Conservation (phyloP, 1,140 invertebrate genomes). For the Scaptomyza montana region DNA sequence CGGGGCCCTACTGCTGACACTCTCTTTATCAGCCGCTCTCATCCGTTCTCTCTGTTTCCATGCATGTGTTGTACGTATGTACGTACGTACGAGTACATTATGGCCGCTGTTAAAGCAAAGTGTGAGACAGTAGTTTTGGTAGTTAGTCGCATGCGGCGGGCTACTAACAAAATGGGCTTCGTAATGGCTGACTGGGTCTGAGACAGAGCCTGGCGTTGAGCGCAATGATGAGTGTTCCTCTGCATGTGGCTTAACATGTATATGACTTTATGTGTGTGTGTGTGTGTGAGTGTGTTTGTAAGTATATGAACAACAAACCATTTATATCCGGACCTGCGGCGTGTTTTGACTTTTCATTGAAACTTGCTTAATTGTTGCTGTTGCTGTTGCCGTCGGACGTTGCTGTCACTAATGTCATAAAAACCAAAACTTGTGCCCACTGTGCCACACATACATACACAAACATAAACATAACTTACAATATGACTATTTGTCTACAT, state of each 20-base stretch:
- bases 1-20: slow-evolving; percentile 47
- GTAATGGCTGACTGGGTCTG: slow-evolving; percentile 74
- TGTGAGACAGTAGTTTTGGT: slow-evolving; percentile 55
- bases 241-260: slow-evolving; percentile 27
- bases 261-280: slow-evolving; percentile 14
- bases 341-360: slow-evolving; percentile 81
- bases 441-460: no score
- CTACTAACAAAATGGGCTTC: slow-evolving; percentile 80
- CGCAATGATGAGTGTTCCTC: slow-evolving; percentile 69
- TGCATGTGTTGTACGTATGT: slow-evolving; percentile 51
- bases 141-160: slow-evolving; percentile 77
- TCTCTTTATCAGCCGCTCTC: not conserved
- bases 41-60: slow-evolving; percentile 32
- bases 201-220: slow-evolving; percentile 77
- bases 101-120: slow-evolving; percentile 46
- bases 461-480: slow-evolving; percentile 16
- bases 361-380: slow-evolving; percentile 55
- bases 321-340: slow-evolving; percentile 81
- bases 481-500: slow-evolving; percentile 24
- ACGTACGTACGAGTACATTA: slow-evolving; percentile 42
- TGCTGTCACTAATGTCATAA: slow-evolving; percentile 64
- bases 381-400: slow-evolving; percentile 43
- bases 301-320: slow-evolving; percentile 73
- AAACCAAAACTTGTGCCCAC: slow-evolving; percentile 68
- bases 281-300: slow-evolving; percentile 21